phyloP scores from a whole-genome alignment of 2,797 vertebrate species.

The Hipposideros larvatus region DNA sequence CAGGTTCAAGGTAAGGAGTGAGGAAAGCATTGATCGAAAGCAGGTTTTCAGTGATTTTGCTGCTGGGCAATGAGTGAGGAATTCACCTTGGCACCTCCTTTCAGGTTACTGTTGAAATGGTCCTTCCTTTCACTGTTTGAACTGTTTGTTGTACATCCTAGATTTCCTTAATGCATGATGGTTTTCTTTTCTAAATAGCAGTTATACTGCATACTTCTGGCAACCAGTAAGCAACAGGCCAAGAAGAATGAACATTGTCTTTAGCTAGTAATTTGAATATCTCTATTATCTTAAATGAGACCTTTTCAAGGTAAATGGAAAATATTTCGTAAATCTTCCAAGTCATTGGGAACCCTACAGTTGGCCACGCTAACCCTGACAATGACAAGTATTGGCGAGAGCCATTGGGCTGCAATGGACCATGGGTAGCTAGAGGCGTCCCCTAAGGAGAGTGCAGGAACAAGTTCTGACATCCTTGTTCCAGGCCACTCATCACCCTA shows the following conservation, averaged over 20 bases:
- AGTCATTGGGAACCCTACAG: not conserved
- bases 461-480: not conserved
- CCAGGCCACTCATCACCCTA: not conserved
- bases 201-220: not conserved
- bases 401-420: not conserved
- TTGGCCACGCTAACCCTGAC: not conserved
- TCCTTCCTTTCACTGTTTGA: not conserved
- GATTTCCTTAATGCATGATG: not conserved
- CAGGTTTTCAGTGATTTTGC: not conserved
- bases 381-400: not conserved
- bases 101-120: not conserved
- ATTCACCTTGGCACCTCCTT: too few relatives aligned
- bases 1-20: not conserved
- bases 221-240: not conserved
- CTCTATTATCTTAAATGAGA: not conserved
- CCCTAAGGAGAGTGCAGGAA: not conserved
- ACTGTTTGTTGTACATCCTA: not conserved
- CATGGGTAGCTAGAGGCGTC: too few relatives aligned
- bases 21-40: not conserved
- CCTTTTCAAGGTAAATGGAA: not conserved
- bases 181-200: not conserved
- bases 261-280: not conserved
- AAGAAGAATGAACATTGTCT: not conserved
- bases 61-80: not conserved
- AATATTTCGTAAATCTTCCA: not conserved